Evolutionary conservation across 2,888 invertebrate genomes (phyloP).

Genomic region (Torymus auratus): DNA sequence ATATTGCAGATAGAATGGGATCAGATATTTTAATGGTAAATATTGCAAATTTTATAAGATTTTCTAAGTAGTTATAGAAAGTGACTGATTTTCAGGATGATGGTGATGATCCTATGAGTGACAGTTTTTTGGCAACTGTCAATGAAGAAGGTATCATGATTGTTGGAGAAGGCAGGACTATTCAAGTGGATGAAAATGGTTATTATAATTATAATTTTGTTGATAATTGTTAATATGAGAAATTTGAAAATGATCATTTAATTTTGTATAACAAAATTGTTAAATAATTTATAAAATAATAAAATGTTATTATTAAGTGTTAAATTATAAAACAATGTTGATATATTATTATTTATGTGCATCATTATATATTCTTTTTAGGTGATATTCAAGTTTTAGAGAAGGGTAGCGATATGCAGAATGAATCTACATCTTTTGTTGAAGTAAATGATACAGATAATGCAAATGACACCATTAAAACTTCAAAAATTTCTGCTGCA

Average conservation of each 20-base stretch:
- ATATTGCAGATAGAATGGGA: constrained; percentile 58
- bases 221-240: too few species aligned
- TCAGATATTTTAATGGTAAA: constrained; percentile 59
- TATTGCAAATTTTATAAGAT: constrained; percentile 24
- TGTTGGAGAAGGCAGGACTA: constrained; percentile 67
- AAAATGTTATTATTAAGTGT: too few species aligned
- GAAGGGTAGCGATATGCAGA: constrained; percentile 60
- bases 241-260: too few species aligned
- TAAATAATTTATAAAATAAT: too few species aligned
- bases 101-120: constrained; percentile 53
- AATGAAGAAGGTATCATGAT: constrained; percentile 71
- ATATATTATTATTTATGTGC: too few species aligned
- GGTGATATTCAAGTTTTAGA: constrained; percentile 70
- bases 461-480: constrained; percentile 21
- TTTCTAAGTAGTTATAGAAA: constrained; percentile 11
- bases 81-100: constrained; percentile 59
- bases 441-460: constrained; percentile 14
- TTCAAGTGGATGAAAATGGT: constrained; percentile 72
- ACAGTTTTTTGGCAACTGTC: constrained; percentile 68
- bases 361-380: constrained; percentile 48
- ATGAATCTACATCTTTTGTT: constrained; percentile 44
- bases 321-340: too few species aligned
- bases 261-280: too few species aligned
- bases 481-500: constrained; percentile 20
- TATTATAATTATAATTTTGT: constrained; percentile 57